Evolutionary conservation across 2,113 vertebrate genomes (phyloP).

Genomic region (Atractosteus spatula): DNA sequence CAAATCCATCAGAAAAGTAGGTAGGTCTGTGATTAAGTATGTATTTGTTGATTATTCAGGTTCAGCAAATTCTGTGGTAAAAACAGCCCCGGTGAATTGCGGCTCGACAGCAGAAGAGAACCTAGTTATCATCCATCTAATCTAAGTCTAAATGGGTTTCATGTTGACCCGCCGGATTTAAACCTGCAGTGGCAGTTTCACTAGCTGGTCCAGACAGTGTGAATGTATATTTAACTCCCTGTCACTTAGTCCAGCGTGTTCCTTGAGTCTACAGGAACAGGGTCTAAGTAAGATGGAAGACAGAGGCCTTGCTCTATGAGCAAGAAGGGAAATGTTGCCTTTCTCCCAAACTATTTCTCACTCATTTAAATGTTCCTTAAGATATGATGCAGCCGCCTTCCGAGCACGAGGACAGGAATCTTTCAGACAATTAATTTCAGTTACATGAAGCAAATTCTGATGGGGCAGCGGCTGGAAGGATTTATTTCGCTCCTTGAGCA

Average conservation of each 20-base stretch:
- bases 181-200: constrained; percentile 62
- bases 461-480: constrained; percentile 49
- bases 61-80: constrained; percentile 7
- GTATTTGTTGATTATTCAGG: constrained; percentile 11
- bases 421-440: constrained; percentile 53
- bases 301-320: constrained; percentile 54
- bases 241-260: constrained; percentile 66
- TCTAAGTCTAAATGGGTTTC: constrained; percentile 54
- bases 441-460: constrained; percentile 54
- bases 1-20: neutral
- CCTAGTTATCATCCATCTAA: constrained; percentile 55
- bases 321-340: constrained; percentile 62
- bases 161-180: constrained; percentile 51
- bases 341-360: constrained; percentile 53
- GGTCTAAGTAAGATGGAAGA: constrained; percentile 70
- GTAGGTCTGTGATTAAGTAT: neutral
- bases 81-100: neutral
- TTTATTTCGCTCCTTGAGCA: constrained; percentile 54
- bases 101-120: constrained; percentile 22
- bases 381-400: constrained; percentile 43
- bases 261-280: constrained; percentile 63
- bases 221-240: constrained; percentile 72
- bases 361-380: constrained; percentile 61
- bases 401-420: constrained; percentile 28
- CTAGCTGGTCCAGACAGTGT: constrained; percentile 60